Evolutionary conservation across 2,113 vertebrate species (phyloP), one percentile per base, ranked within the genome.

Genomic region (Syngnathus floridae): DNA sequence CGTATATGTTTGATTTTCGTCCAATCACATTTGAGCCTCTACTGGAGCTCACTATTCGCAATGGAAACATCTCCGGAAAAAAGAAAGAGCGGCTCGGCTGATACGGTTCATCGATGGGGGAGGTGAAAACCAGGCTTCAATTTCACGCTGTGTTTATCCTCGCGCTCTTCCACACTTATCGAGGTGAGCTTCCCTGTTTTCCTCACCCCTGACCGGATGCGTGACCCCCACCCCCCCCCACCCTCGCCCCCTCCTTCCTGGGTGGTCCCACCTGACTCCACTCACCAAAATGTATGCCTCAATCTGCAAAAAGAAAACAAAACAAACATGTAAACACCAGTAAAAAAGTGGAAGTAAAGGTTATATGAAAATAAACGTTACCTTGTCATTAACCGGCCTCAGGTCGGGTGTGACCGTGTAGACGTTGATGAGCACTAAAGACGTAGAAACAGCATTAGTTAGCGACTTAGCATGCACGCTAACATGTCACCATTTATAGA

Each of bases 281-380:
- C 95, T 95, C 84, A 95, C 95, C 93, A 95, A 88, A 70, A 98
- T 78, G 61, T 95, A 95, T 16, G 92, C 94, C 71, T 95, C 92
- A 60, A 95, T 88, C 95, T 98, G 91, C 45, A 91, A 89, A 63
- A 71, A 58, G n/a, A 46, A 52, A 2, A 37, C 8, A 69, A 85
- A 84, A 84, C 81, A 75, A 58, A 76, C 75, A 70, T 64, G 82
- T 82, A 86, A 51, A 79, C 66, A 31, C 26, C 26, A 31, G 26
- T 31, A 3, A 31, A 31, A 31, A 31, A 31, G 26, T 31, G 26
- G 26, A 19, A 38, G 58, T 19, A 35, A 31, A 16, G 14, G 26
- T 35, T 13, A 35, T 12, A 35, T 35, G 5, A 56, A 54, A 54
- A 54, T 22, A 3, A 36, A 52, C 17, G 7, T 65, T 55, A 98